Evolutionary conservation across 35 echinoderm and acorn worm species (phyloP).

Genomic region (Holothuria glaberrima): DNA sequence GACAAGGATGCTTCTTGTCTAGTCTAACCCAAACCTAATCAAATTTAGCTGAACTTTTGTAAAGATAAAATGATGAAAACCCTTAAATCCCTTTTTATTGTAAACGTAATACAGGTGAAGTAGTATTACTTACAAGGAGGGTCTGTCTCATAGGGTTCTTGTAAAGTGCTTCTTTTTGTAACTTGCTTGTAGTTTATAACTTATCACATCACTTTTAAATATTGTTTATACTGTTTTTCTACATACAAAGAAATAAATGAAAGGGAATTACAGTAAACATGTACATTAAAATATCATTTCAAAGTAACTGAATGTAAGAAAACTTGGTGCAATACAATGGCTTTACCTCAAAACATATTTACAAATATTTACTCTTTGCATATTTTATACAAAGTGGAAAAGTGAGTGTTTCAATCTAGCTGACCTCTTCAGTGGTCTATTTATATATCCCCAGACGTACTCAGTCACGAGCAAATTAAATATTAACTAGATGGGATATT

Average conservation of each 20-base stretch:
- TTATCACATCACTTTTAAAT: not conserved
- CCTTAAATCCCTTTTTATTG: not conserved
- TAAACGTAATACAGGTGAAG: too few relatives aligned
- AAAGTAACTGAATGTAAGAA: not conserved
- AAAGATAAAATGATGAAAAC: not conserved
- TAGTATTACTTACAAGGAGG: not conserved
- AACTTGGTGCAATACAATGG: not conserved
- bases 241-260: not conserved
- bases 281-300: not conserved
- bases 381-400: not conserved
- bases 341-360: not conserved
- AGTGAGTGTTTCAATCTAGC: not conserved
- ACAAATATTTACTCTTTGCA: not conserved
- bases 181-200: not conserved
- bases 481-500: not conserved
- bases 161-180: not conserved
- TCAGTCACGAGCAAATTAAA: not conserved
- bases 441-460: not conserved
- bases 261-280: not conserved
- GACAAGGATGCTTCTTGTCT: not conserved
- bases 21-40: not conserved
- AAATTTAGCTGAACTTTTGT: not conserved
- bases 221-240: not conserved
- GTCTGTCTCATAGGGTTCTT: not conserved
- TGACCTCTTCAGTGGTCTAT: not conserved